Evolutionary conservation across 2,797 vertebrate genomes (phyloP).

Genomic region (Pogoniulus pusillus): DNA sequence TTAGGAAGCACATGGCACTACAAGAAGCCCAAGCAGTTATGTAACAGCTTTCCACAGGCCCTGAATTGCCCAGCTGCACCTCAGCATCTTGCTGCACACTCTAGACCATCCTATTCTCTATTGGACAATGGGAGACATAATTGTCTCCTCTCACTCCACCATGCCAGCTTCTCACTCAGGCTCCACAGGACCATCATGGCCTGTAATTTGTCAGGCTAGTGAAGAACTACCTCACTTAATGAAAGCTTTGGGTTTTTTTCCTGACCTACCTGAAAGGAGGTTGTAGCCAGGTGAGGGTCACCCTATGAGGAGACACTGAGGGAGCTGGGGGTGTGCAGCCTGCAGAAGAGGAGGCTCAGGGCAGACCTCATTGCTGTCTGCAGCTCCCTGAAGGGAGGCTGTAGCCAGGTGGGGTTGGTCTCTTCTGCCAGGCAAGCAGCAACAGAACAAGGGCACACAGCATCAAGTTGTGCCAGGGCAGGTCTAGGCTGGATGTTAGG

Average conservation of each 20-base stretch:
- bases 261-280: too few species aligned
- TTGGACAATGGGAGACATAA: not conserved
- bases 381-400: too few species aligned
- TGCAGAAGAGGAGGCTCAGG: too few species aligned
- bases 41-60: rapidly evolving
- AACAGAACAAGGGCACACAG: too few species aligned
- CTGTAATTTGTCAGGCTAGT: not conserved
- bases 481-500: too few species aligned
- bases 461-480: too few species aligned
- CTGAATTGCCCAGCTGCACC: not conserved
- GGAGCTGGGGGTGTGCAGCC: too few species aligned
- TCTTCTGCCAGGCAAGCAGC: too few species aligned
- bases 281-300: too few species aligned
- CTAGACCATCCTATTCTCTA: not conserved
- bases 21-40: not conserved
- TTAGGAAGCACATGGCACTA: not conserved
- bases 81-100: not conserved
- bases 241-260: not conserved
- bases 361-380: too few species aligned
- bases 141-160: not conserved
- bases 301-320: too few species aligned
- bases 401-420: too few species aligned
- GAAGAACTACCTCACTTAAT: not conserved
- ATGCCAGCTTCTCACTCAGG: not conserved
- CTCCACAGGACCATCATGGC: rapidly evolving